Percentiles rank a stretch among this genome's conserved stretches.
phyloP scores from a whole-genome alignment of 2,888 invertebrate species.

The Siphlonurus alternatus region DNA sequence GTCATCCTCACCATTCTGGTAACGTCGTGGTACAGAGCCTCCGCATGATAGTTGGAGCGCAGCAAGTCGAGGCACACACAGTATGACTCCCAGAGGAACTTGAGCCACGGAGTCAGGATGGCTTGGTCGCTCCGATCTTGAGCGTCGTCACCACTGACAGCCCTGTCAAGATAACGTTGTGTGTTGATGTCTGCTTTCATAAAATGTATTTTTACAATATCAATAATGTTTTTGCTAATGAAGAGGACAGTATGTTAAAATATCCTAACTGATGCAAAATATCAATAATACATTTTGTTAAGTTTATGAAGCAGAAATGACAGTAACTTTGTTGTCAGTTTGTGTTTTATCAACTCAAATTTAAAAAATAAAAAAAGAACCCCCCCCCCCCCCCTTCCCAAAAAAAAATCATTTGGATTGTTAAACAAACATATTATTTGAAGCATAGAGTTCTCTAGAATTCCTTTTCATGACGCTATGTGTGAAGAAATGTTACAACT shows the following conservation, averaged over 20 bases:
- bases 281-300: neutral
- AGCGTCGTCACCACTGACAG: slow-evolving; percentile 95
- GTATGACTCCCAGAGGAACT: slow-evolving; percentile 99
- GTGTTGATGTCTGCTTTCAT: neutral
- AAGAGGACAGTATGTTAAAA: too few relatives aligned
- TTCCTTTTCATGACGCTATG: too few relatives aligned
- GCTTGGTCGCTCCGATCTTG: slow-evolving; percentile 96
- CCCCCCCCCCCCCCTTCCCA: too few relatives aligned
- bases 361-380: too few relatives aligned
- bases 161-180: slow-evolving; percentile 29
- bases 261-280: too few relatives aligned
- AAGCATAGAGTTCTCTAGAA: too few relatives aligned
- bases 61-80: slow-evolving; percentile 94
- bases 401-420: too few relatives aligned
- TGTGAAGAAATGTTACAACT: too few relatives aligned
- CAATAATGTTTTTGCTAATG: neutral
- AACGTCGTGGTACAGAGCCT: slow-evolving; percentile 94
- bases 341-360: too few relatives aligned
- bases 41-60: slow-evolving; percentile 91
- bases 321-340: too few relatives aligned
- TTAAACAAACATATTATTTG: too few relatives aligned
- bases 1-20: slow-evolving; percentile 57
- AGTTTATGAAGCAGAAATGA: too few relatives aligned
- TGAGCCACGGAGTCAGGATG: slow-evolving; percentile 96
- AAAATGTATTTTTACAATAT: neutral